A percentile compares a stretch with the other conserved stretches of the same genome.
Conservation (phyloP, 1,140 invertebrate genomes). For the Aporrectodea caliginosa region DNA sequence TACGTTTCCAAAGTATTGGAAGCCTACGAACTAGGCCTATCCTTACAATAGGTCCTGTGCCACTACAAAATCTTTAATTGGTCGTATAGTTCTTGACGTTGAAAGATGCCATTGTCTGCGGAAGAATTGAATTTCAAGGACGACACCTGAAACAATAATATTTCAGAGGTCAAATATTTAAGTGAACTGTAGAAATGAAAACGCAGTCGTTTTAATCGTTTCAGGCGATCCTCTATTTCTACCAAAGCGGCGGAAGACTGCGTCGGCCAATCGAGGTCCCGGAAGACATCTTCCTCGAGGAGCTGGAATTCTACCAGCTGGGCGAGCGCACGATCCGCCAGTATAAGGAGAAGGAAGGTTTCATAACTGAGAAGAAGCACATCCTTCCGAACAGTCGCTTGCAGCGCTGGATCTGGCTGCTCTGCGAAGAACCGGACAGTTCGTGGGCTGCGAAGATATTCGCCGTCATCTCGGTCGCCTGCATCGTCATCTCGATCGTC, state of each 20-base stretch:
- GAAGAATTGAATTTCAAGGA: too few relatives aligned
- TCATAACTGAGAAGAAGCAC: constrained; percentile 42
- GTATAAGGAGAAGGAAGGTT: constrained; percentile 53
- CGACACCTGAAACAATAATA: too few relatives aligned
- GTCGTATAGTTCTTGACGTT: too few relatives aligned
- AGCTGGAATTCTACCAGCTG: constrained; percentile 53
- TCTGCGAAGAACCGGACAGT: constrained; percentile 51
- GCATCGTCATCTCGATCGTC: constrained; percentile 51
- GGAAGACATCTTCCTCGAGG: constrained; percentile 60
- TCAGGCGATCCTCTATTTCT: too few relatives aligned
- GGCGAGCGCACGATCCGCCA: constrained; percentile 44
- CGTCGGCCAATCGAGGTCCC: too few relatives aligned
- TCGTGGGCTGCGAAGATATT: constrained; percentile 46
- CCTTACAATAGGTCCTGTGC: too few relatives aligned
- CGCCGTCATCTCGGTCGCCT: constrained; percentile 46
- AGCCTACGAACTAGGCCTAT: too few relatives aligned
- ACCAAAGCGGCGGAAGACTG: too few relatives aligned
- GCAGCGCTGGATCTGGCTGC: constrained; percentile 45
- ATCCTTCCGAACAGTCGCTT: constrained; percentile 39
- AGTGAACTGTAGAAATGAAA: constrained; percentile 99
- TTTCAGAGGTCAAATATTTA: too few relatives aligned
- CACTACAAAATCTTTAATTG: too few relatives aligned
- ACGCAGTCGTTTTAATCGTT: constrained; percentile 87
- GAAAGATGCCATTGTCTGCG: too few relatives aligned
- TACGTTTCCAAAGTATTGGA: too few relatives aligned